Evolutionary conservation across 1,140 invertebrate species (phyloP).

Genomic region (Rhagoletis zephyria): DNA sequence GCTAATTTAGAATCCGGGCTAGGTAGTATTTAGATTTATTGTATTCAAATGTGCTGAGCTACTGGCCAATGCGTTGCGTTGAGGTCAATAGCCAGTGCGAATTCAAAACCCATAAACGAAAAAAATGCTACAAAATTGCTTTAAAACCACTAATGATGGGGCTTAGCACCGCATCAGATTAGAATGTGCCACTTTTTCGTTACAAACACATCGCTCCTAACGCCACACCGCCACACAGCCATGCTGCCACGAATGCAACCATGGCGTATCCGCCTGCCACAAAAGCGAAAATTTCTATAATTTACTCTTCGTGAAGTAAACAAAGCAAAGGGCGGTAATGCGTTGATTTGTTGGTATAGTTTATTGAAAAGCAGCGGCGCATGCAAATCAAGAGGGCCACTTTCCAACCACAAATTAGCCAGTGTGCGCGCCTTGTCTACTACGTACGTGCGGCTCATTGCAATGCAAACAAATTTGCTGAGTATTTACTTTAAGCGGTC

Average conservation of each 20-base stretch:
- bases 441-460: conserved; percentile 18
- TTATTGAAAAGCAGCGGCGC: conserved; percentile 53
- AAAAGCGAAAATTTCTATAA: conserved; percentile 68
- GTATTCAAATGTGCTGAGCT: not conserved
- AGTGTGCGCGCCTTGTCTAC: conserved; percentile 36
- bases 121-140: conserved; percentile 22
- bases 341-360: not conserved
- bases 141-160: conserved; percentile 65
- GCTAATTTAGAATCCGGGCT: not conserved
- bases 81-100: conserved; percentile 4
- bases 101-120: not conserved
- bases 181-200: conserved; percentile 56
- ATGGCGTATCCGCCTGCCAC: conserved; percentile 23
- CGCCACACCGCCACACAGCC: not conserved
- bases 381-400: conserved; percentile 66
- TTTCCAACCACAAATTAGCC: conserved; percentile 68
- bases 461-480: conserved; percentile 24
- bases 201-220: conserved; percentile 53
- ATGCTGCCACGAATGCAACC: not conserved
- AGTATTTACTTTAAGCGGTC: not conserved
- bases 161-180: conserved; percentile 54
- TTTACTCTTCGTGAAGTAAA: conserved; percentile 63
- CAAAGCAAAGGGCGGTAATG: conserved; percentile 41
- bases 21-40: conserved; percentile 28
- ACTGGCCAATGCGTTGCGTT: not conserved